Conservation (phyloP, 2,888 invertebrate species). For the Toxonevra muliebris region DNA sequence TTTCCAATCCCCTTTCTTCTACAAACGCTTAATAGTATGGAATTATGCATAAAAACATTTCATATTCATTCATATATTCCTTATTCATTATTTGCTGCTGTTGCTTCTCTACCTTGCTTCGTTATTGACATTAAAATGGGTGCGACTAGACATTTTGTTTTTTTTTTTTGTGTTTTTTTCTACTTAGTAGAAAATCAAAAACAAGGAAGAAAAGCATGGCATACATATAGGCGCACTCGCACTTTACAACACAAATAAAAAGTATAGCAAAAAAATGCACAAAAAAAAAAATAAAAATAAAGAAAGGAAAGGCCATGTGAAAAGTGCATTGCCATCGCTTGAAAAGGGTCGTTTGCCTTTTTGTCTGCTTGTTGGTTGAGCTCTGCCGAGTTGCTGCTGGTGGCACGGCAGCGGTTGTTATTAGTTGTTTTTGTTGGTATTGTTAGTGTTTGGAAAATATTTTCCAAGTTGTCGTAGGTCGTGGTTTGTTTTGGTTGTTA, state of each 20-base stretch:
- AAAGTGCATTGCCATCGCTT: conserved; percentile 38
- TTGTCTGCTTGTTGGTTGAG: conserved; percentile 46
- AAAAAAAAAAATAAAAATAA: background rate
- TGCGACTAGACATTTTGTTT: conserved; percentile 42
- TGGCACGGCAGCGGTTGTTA: conserved; percentile 18
- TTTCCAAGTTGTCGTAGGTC: conserved; percentile 55
- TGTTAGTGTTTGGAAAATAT: conserved; percentile 20
- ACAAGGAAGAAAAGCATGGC: conserved; percentile 21
- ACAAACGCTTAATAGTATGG: background rate
- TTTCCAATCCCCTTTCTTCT: background rate
- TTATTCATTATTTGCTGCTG: background rate
- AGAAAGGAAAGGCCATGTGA: conserved; percentile 19
- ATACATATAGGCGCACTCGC: conserved; percentile 31
- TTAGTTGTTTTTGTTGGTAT: conserved; percentile 18
- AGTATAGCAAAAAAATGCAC: background rate
- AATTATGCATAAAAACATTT: background rate
- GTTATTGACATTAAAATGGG: conserved; percentile 46
- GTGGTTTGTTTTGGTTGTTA: conserved; percentile 46
- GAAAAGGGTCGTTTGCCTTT: conserved; percentile 59
- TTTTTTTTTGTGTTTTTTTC: background rate
- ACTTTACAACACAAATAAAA: background rate
- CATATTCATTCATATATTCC: background rate
- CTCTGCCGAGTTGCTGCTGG: background rate
- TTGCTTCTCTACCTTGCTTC: conserved; percentile 3
- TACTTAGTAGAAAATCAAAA: background rate